Conservation (phyloP, 2,888 invertebrate genomes). For the Netelia virgata region DNA sequence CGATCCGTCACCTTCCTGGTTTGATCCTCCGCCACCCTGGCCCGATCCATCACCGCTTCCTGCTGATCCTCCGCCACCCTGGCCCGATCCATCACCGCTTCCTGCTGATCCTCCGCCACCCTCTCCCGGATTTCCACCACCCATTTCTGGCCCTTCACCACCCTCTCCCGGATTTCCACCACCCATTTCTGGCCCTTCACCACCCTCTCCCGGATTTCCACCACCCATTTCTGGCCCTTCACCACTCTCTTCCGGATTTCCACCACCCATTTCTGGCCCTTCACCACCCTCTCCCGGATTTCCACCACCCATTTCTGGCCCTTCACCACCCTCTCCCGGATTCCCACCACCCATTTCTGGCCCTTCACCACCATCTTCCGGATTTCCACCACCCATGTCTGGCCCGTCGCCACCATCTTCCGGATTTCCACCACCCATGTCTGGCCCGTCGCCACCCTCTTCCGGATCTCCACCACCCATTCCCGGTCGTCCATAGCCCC, state of each 20-base stretch:
- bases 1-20: neutral
- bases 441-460: neutral
- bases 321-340: slow-evolving; percentile 22
- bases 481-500: neutral
- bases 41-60: neutral
- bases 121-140: neutral
- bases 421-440: neutral
- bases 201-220: slow-evolving; percentile 27
- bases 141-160: neutral
- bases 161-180: neutral
- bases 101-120: neutral
- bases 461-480: neutral
- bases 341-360: neutral
- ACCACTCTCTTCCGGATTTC: neutral
- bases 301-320: neutral
- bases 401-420: neutral
- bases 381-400: neutral
- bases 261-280: neutral
- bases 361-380: neutral
- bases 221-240: neutral
- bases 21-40: slow-evolving; percentile 21
- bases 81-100: neutral
- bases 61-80: neutral
- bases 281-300: neutral
- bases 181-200: neutral